Conservation (phyloP, 2,797 vertebrate species). For the Tachyglossus aculeatus region DNA sequence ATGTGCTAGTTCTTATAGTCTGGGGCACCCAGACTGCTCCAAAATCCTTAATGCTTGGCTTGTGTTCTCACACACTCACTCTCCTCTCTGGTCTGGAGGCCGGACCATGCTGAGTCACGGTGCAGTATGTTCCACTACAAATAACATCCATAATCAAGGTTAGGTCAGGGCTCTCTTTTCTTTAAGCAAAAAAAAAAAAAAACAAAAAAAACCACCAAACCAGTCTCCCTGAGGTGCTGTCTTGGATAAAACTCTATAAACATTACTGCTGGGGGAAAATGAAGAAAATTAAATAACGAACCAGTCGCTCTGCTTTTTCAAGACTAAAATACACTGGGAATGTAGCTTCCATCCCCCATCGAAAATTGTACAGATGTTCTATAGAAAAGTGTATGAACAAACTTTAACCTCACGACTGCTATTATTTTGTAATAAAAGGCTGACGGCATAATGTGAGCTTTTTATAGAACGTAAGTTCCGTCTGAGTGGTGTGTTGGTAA, state of each 20-base stretch:
- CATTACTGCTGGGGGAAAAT: conserved; percentile 15
- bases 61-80: conserved; percentile 36
- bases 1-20: conserved; percentile 43
- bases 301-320: conserved; percentile 55
- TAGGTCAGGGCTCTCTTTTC: conserved; percentile 51
- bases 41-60: conserved; percentile 48
- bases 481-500: conserved; percentile 69
- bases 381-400: conserved; percentile 67
- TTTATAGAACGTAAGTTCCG: conserved; percentile 70
- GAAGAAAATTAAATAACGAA: conserved; percentile 51
- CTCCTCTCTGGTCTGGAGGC: conserved; percentile 42
- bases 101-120: conserved; percentile 34
- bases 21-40: conserved; percentile 46
- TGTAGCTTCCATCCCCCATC: conserved; percentile 56
- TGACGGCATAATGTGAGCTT: conserved; percentile 73
- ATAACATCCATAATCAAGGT: conserved; percentile 35
- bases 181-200: conserved; percentile 3
- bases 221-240: conserved; percentile 45
- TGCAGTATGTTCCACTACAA: conserved; percentile 25
- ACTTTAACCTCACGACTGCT: conserved; percentile 73
- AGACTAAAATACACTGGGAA: conserved; percentile 63
- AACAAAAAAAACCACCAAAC: too few relatives aligned
- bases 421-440: conserved; percentile 75
- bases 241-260: conserved; percentile 28
- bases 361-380: conserved; percentile 68